Conservation (phyloP, 1,140 invertebrate genomes). For the Drosophila burlai region DNA sequence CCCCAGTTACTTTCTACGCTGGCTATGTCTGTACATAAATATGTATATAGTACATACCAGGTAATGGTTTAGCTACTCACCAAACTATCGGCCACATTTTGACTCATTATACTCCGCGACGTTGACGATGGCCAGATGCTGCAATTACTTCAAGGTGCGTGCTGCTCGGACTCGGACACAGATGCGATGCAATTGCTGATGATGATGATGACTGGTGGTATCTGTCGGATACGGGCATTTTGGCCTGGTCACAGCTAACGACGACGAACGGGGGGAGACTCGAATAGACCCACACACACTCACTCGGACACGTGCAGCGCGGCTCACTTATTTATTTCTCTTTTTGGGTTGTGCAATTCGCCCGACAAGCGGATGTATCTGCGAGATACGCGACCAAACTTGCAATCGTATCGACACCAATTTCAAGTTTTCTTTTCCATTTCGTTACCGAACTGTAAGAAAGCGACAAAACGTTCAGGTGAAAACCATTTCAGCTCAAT, state of each 20-base stretch:
- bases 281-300: slow-evolving; percentile 38
- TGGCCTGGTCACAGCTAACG: slow-evolving; percentile 62
- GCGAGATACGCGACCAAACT: slow-evolving; percentile 62
- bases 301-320: slow-evolving; percentile 34
- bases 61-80: slow-evolving; percentile 67
- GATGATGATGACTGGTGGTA: slow-evolving; percentile 67
- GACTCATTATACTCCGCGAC: slow-evolving; percentile 75
- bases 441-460: slow-evolving; percentile 66
- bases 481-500: slow-evolving; percentile 70
- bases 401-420: slow-evolving; percentile 69
- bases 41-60: slow-evolving; percentile 5
- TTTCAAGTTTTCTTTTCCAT: slow-evolving; percentile 78
- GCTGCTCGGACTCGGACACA: slow-evolving; percentile 73
- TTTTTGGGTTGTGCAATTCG: slow-evolving; percentile 69
- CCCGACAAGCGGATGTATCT: slow-evolving; percentile 65
- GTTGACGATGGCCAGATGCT: slow-evolving; percentile 63
- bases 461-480: slow-evolving; percentile 66
- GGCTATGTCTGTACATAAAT: slow-evolving; percentile 9
- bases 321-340: slow-evolving; percentile 44
- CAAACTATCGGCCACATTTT: slow-evolving; percentile 85
- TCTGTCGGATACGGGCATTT: slow-evolving; percentile 75
- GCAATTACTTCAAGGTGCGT: slow-evolving; percentile 78
- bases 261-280: slow-evolving; percentile 44
- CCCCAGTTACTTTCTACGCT: slow-evolving; percentile 59
- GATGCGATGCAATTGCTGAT: slow-evolving; percentile 66